These are phyloP conservation scores for Dasysyrphus albostriatus DNA, from an alignment of 2,888 invertebrate species.

Conservation along the genomic window DNA sequence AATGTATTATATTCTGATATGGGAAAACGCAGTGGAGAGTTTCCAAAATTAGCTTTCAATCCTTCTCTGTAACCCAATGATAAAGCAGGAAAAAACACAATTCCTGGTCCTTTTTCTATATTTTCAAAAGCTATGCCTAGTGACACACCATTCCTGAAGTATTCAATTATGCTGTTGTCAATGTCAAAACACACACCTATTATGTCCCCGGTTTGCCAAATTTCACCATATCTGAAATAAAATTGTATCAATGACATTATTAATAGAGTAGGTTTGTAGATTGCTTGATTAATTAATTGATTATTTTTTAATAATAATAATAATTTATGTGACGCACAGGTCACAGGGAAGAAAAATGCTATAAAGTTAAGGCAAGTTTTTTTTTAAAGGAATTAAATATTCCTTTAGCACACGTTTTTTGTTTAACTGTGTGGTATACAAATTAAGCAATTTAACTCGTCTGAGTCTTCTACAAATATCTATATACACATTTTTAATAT, in stretches of 20 bases:
- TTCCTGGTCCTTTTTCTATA: conserved; percentile 89
- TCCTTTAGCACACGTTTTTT: too few relatives aligned
- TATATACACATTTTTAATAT: too few relatives aligned
- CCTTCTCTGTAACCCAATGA: conserved; percentile 91
- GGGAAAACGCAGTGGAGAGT: conserved; percentile 88
- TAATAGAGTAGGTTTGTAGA: too few relatives aligned
- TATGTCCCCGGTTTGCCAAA: conserved; percentile 93
- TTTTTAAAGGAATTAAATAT: too few relatives aligned
- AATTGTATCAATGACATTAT: background rate
- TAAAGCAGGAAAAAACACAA: conserved; percentile 92
- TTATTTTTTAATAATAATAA: too few relatives aligned
- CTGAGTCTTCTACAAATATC: too few relatives aligned
- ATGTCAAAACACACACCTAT: conserved; percentile 91
- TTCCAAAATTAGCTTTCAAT: conserved; percentile 91
- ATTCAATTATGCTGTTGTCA: conserved; percentile 89
- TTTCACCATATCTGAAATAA: conserved; percentile 87
- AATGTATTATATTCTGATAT: conserved; percentile 88
- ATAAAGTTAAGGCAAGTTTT: too few relatives aligned
- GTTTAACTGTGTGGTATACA: too few relatives aligned
- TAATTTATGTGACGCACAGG: too few relatives aligned
- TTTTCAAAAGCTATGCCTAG: conserved; percentile 90
- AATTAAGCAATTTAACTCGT: too few relatives aligned
- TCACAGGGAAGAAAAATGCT: too few relatives aligned
- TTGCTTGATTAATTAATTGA: too few relatives aligned
- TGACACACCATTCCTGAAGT: conserved; percentile 89